Conservation (phyloP, 2,888 invertebrate species). For the Cephus pulcher region DNA sequence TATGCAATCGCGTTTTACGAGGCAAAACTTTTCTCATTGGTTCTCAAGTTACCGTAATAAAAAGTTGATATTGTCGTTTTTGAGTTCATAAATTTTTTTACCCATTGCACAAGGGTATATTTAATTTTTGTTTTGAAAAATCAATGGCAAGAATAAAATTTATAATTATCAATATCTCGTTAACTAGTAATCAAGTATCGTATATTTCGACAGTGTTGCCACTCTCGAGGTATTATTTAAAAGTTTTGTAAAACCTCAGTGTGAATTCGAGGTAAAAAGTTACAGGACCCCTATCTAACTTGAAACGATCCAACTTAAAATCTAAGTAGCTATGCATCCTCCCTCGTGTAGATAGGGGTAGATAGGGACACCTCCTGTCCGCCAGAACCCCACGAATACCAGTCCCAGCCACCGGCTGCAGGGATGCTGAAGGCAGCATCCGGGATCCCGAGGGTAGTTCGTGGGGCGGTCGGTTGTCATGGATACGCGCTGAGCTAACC, state of each 20-base stretch:
- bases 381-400: constrained; percentile 3
- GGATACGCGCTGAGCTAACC: constrained; percentile 63
- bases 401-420: constrained; percentile 8
- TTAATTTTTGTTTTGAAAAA: neutral
- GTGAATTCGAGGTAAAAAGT: constrained; percentile 21
- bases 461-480: constrained; percentile 66
- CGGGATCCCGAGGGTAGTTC: constrained; percentile 58
- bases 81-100: neutral
- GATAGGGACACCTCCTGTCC: constrained; percentile 35
- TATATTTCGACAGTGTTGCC: neutral
- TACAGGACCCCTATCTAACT: constrained; percentile 30
- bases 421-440: constrained; percentile 53
- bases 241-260: neutral
- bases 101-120: neutral
- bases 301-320: constrained; percentile 42
- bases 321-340: constrained; percentile 46
- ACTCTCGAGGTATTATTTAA: neutral
- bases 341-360: constrained; percentile 33
- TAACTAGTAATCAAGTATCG: neutral
- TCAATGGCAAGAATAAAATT: neutral
- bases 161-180: neutral
- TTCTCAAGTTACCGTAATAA: neutral
- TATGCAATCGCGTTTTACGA: neutral
- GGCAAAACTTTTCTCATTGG: neutral
- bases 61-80: neutral